Conservation (phyloP, 2,113 vertebrate species). For the Podilymbus podiceps region DNA sequence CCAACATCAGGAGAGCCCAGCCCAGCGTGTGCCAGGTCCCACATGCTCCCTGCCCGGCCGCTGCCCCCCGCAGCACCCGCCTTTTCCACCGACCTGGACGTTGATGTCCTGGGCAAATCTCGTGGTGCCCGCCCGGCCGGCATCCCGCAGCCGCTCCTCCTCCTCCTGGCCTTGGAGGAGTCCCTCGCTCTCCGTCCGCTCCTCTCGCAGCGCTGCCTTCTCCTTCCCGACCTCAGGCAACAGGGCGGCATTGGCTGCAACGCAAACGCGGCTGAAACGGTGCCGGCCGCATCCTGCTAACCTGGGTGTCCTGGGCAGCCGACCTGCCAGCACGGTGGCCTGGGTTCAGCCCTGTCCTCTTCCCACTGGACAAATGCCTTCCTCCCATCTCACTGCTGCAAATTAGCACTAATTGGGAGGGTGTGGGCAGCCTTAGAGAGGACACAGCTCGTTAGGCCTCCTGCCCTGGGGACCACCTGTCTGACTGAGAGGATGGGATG, state of each 20-base stretch:
- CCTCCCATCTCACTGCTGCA: not conserved
- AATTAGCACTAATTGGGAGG: not conserved
- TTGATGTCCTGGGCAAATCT: not conserved
- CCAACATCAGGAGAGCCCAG: not conserved
- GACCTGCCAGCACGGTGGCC: rapidly evolving
- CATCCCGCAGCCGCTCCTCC: not conserved
- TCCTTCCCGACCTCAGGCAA: not conserved
- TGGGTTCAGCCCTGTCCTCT: not conserved
- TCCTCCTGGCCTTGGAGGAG: conserved; percentile 52
- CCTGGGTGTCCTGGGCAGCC: not conserved
- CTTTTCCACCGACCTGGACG: not conserved
- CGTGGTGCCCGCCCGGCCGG: not conserved
- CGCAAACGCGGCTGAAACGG: rapidly evolving
- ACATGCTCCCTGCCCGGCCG: not conserved
- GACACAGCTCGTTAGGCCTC: not conserved
- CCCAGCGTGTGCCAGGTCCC: not conserved
- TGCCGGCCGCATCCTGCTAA: rapidly evolving
- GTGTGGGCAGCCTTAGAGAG: not conserved
- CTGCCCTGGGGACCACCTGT: not conserved
- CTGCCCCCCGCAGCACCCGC: not conserved
- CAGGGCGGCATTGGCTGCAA: not conserved
- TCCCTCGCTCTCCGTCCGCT: not conserved
- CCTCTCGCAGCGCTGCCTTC: not conserved
- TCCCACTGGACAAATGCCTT: not conserved
- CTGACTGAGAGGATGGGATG: not conserved